A percentile compares a stretch with the other conserved stretches of the same genome.
phyloP scores from a whole-genome alignment of 2,113 vertebrate species.

The Serilophus lunatus region DNA sequence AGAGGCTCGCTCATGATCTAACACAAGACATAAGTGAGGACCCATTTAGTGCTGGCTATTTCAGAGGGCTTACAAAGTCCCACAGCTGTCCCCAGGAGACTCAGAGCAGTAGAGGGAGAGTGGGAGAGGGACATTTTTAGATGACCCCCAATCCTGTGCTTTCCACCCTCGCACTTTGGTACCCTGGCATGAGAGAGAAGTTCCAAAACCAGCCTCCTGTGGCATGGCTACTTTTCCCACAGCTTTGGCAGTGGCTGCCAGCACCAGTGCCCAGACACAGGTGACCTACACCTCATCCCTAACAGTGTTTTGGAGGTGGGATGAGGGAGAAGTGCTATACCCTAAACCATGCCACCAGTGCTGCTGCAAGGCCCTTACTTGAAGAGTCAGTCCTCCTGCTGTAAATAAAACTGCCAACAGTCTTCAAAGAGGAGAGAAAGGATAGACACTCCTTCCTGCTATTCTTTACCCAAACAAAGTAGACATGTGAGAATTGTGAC shows the following conservation, averaged over 20 bases:
- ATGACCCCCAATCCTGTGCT: not conserved
- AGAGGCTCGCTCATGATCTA: not conserved
- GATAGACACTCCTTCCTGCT: not conserved
- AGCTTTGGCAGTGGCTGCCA: not conserved
- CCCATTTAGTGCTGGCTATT: not conserved
- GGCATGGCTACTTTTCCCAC: not conserved
- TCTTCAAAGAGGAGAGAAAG: not conserved
- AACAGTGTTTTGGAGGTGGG: not conserved
- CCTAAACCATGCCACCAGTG: not conserved
- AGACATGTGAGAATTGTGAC: not conserved
- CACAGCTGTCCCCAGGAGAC: not conserved
- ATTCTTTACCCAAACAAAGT: not conserved
- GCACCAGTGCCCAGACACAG: not conserved
- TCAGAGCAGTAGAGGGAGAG: not conserved
- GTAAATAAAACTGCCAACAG: not conserved
- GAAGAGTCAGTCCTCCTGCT: not conserved
- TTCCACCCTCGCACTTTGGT: not conserved
- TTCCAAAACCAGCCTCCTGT: not conserved
- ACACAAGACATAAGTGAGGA: fast-evolving
- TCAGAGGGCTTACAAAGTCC: not conserved
- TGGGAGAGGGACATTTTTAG: not conserved
- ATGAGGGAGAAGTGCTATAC: not conserved
- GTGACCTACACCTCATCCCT: not conserved
- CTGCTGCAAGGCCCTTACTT: not conserved
- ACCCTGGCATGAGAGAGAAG: not conserved